phyloP scores from a whole-genome alignment of 2,113 vertebrate species.

The Irena cyanogastra region DNA sequence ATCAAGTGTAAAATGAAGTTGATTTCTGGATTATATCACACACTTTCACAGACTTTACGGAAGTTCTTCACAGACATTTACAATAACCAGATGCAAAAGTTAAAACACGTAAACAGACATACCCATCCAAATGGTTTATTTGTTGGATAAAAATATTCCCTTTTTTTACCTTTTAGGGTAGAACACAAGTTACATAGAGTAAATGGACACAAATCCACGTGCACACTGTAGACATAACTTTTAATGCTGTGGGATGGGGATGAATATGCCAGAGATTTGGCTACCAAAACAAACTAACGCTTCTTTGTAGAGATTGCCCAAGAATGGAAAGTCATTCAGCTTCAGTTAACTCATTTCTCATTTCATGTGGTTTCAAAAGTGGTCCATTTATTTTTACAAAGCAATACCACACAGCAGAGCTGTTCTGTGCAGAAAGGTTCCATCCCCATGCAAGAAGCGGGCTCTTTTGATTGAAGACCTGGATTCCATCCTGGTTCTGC shows the following conservation, averaged over 20 bases:
- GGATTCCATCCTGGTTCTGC: neutral
- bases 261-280: neutral
- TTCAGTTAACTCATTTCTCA: neutral
- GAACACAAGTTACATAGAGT: neutral
- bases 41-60: neutral
- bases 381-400: neutral
- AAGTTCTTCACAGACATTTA: constrained; percentile 11
- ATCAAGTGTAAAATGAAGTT: neutral
- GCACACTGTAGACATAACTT: neutral
- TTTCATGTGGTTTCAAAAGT: neutral
- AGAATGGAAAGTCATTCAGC: neutral
- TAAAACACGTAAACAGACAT: neutral
- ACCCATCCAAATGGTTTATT: neutral
- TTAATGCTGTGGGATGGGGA: neutral
- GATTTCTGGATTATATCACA: constrained; percentile 47
- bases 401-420: neutral
- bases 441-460: neutral
- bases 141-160: neutral
- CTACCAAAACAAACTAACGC: neutral
- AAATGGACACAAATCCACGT: neutral
- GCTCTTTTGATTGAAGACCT: neutral
- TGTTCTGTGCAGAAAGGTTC: neutral
- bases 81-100: constrained; percentile 8
- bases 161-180: constrained; percentile 44
- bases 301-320: neutral